Conservation (phyloP, 2,113 vertebrate genomes). For the Seriola aureovittata region DNA sequence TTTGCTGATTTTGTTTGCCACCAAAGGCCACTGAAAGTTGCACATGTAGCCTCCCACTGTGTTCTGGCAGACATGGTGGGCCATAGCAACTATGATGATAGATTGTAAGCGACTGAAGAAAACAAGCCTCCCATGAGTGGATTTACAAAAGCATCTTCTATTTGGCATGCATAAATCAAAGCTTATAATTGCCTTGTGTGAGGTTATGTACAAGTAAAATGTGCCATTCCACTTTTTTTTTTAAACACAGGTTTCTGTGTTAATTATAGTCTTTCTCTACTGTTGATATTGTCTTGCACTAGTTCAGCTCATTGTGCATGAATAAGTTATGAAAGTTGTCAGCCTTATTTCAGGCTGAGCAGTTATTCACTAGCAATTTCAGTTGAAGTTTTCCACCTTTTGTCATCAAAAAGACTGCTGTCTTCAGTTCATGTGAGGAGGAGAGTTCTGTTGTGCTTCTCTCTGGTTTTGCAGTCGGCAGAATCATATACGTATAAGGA, state of each 20-base stretch:
- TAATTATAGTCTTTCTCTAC: neutral
- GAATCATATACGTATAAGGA: slow-evolving; percentile 20
- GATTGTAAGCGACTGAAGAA: slow-evolving; percentile 16
- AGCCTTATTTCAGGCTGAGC: neutral
- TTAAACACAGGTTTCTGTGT: neutral
- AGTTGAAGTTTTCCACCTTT: neutral
- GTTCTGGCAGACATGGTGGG: slow-evolving; percentile 6
- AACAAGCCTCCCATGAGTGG: slow-evolving; percentile 13
- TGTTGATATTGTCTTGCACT: neutral
- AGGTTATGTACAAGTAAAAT: neutral
- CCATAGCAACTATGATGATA: neutral
- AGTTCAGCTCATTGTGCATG: neutral
- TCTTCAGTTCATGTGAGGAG: neutral
- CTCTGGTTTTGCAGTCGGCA: slow-evolving; percentile 20
- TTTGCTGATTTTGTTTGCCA: neutral
- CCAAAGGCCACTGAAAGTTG: neutral
- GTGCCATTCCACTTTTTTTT: neutral
- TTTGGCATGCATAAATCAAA: neutral
- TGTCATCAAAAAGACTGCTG: neutral
- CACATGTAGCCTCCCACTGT: neutral
- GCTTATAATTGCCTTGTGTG: neutral
- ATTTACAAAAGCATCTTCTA: neutral
- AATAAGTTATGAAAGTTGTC: neutral
- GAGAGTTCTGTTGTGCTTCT: neutral
- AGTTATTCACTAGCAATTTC: neutral